These are phyloP conservation scores for Spilogale gracilis DNA, from an alignment of 2,113 vertebrate genomes.

Conservation along the genomic window DNA sequence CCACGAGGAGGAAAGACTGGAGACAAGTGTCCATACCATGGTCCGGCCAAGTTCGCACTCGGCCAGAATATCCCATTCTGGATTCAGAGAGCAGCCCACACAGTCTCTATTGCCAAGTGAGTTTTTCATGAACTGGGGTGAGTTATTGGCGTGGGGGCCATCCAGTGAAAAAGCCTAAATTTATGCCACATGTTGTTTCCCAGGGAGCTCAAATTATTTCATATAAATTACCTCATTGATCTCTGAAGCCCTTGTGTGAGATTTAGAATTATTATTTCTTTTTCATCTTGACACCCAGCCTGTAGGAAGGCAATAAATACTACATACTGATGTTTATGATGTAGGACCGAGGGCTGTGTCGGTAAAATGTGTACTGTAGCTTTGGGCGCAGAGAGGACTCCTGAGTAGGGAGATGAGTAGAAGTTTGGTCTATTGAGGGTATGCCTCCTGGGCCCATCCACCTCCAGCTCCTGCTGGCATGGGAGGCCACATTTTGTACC, in stretches of 20 bases:
- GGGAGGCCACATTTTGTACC: background rate
- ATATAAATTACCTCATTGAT: slow-evolving; percentile 67
- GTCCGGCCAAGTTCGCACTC: background rate
- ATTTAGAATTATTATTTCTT: slow-evolving; percentile 70
- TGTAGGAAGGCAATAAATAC: background rate
- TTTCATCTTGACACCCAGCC: slow-evolving; percentile 28
- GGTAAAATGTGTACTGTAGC: background rate
- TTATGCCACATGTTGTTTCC: slow-evolving; percentile 36
- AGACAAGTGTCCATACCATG: too few relatives aligned
- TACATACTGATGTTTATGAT: background rate
- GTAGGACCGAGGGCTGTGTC: background rate
- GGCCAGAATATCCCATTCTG: background rate
- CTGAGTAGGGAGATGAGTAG: background rate
- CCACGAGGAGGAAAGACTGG: background rate
- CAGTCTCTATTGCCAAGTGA: background rate
- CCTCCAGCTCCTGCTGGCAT: background rate
- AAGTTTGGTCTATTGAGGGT: background rate
- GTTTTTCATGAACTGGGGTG: slow-evolving; percentile 32
- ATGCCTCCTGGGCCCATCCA: background rate
- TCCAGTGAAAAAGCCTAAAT: slow-evolving; percentile 42
- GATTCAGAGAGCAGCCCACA: background rate
- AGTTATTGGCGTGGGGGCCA: slow-evolving; percentile 19
- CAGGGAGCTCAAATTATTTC: slow-evolving; percentile 46
- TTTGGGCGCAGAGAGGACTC: background rate
- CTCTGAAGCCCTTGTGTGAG: slow-evolving; percentile 38